A percentile compares a stretch with the other conserved stretches of the same genome.
These are phyloP conservation scores for Mantis religiosa DNA, from an alignment of 2,888 invertebrate species.

Conservation along the genomic window DNA sequence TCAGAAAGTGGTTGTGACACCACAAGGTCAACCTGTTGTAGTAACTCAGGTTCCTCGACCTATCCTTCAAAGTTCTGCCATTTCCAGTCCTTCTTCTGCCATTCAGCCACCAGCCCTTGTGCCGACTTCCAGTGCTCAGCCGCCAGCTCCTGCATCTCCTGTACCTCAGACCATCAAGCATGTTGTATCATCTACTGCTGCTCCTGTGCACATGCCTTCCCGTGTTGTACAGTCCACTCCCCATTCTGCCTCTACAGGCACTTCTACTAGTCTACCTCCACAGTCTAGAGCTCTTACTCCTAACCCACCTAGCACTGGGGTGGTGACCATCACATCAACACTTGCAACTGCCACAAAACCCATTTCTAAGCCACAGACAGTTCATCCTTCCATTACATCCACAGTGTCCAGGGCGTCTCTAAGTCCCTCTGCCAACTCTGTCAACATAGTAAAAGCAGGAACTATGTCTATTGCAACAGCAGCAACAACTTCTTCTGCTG, in stretches of 20 bases:
- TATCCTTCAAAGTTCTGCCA: conserved; percentile 48
- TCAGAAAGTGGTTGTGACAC: conserved; percentile 58
- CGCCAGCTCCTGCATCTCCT: conserved; percentile 42
- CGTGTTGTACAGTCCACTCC: background rate
- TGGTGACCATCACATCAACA: conserved; percentile 26
- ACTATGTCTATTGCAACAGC: background rate
- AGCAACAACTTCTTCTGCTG: background rate
- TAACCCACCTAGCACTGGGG: conserved; percentile 31
- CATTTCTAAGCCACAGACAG: conserved; percentile 3
- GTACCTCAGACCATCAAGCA: conserved; percentile 33
- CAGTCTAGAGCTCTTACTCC: conserved; percentile 6
- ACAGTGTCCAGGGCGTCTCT: background rate
- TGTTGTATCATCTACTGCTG: background rate
- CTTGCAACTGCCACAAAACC: conserved; percentile 28
- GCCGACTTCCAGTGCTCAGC: conserved; percentile 42
- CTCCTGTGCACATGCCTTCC: background rate
- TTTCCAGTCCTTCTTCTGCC: conserved; percentile 46
- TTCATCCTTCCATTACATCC: background rate
- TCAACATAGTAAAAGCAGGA: background rate
- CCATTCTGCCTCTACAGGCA: conserved; percentile 1
- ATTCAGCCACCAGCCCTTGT: conserved; percentile 41
- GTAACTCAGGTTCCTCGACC: conserved; percentile 58
- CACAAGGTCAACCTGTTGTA: conserved; percentile 63
- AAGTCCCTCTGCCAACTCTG: background rate
- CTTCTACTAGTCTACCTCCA: conserved; percentile 27